phyloP scores from a whole-genome alignment of 2,113 vertebrate species.

The Stegastes partitus region DNA sequence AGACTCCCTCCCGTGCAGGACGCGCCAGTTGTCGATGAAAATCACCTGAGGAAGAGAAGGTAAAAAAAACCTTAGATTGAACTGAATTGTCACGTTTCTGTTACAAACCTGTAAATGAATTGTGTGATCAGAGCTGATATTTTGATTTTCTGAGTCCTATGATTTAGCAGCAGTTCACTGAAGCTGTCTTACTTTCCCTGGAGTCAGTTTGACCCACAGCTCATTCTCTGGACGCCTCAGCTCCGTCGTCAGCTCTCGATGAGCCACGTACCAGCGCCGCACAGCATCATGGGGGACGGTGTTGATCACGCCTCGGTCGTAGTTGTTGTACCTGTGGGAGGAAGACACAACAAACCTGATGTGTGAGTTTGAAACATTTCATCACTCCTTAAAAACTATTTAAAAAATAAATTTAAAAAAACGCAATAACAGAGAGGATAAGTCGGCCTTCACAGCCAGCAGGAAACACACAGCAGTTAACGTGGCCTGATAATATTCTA shows the following conservation, averaged over 20 bases:
- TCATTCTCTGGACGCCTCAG: constrained; percentile 91
- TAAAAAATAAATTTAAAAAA: too few relatives aligned
- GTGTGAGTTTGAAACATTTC: not conserved
- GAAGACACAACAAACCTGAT: not conserved
- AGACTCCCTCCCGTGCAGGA: constrained; percentile 92
- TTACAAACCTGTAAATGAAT: not conserved
- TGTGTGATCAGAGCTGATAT: not conserved
- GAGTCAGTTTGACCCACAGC: constrained; percentile 94
- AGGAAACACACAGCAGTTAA: too few relatives aligned
- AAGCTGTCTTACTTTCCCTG: constrained; percentile 87
- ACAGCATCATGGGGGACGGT: constrained; percentile 88
- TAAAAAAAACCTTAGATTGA: not conserved
- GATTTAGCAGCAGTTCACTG: not conserved
- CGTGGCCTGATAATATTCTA: too few relatives aligned
- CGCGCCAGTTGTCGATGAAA: constrained; percentile 94
- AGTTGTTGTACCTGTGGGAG: constrained; percentile 93
- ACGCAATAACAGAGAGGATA: too few relatives aligned
- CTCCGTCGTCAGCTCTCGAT: constrained; percentile 89
- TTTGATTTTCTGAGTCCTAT: not conserved
- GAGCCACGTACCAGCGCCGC: constrained; percentile 90
- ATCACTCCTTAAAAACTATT: not conserved
- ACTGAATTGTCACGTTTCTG: not conserved
- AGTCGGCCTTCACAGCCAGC: too few relatives aligned
- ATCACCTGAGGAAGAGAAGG: constrained; percentile 83
- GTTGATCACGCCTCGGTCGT: constrained; percentile 91